phyloP scores from a whole-genome alignment of 2,113 vertebrate genomes.

The Campylomormyrus tamandua region DNA sequence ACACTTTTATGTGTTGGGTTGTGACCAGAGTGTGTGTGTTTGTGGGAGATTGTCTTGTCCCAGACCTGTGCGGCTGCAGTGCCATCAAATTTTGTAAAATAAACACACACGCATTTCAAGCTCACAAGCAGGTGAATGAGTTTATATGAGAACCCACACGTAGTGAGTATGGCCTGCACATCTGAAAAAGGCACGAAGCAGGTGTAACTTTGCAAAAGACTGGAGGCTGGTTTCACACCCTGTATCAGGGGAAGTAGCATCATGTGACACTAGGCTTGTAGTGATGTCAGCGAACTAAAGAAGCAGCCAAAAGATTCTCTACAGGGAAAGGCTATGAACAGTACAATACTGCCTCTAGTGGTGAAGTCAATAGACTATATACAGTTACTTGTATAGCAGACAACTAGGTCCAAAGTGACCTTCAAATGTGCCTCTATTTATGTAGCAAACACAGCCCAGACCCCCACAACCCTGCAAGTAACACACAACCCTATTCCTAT shows the following conservation, averaged over 20 bases:
- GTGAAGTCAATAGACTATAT: neutral
- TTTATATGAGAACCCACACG: neutral
- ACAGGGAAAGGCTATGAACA: neutral
- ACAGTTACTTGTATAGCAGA: neutral
- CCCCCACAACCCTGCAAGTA: neutral
- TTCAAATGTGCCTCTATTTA: neutral
- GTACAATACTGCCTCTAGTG: neutral
- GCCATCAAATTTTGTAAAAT: neutral
- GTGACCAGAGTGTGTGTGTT: neutral
- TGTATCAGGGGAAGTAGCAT: neutral
- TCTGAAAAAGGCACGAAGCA: neutral
- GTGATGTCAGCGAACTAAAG: neutral
- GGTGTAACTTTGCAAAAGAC: neutral
- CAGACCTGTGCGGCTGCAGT: neutral
- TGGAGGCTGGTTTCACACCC: neutral
- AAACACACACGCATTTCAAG: neutral
- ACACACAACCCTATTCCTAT: neutral
- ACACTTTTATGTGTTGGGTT: conserved; percentile 6
- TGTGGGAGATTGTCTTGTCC: neutral
- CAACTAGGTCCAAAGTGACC: neutral
- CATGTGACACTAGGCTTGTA: neutral
- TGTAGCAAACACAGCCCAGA: neutral
- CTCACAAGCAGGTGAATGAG: neutral
- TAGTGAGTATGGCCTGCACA: neutral
- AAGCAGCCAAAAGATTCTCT: neutral